These are phyloP conservation scores for Tonatia bakeri DNA, from an alignment of 2,113 vertebrate species.

Conservation along the genomic window DNA sequence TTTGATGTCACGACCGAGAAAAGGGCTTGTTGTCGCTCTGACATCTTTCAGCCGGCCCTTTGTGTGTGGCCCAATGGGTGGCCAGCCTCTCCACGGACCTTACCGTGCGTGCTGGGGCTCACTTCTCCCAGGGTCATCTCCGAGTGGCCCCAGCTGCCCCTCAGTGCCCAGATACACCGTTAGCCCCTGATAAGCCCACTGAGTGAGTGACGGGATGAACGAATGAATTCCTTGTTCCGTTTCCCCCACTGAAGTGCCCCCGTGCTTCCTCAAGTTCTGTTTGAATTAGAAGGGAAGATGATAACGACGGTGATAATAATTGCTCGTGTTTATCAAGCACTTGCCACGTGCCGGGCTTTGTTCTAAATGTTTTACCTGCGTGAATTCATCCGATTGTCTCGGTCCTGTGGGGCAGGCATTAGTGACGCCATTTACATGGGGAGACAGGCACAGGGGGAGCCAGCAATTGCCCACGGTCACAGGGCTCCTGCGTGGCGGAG, in stretches of 20 bases:
- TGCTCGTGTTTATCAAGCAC: not conserved
- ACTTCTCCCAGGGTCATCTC: not conserved
- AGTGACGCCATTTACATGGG: not conserved
- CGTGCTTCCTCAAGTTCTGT: not conserved
- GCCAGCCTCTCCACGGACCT: not conserved
- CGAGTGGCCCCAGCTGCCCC: not conserved
- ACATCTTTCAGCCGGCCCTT: not conserved
- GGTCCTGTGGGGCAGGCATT: not conserved
- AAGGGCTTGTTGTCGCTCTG: not conserved
- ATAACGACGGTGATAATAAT: rapidly evolving
- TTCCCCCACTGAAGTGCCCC: not conserved
- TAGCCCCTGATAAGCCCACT: not conserved
- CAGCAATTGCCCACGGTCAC: not conserved
- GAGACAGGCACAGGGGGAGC: not conserved
- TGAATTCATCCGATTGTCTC: not conserved
- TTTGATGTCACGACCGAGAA: not conserved
- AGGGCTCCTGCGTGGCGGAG: not conserved
- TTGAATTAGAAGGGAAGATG: not conserved
- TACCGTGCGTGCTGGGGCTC: not conserved
- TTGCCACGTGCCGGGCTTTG: not conserved
- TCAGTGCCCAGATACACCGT: not conserved
- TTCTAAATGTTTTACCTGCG: not conserved
- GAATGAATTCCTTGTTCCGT: not conserved
- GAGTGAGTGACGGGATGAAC: too few species aligned
- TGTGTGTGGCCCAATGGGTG: not conserved